Evolutionary conservation across 2,797 vertebrate genomes (phyloP).

Genomic region (Rhincodon typus): DNA sequence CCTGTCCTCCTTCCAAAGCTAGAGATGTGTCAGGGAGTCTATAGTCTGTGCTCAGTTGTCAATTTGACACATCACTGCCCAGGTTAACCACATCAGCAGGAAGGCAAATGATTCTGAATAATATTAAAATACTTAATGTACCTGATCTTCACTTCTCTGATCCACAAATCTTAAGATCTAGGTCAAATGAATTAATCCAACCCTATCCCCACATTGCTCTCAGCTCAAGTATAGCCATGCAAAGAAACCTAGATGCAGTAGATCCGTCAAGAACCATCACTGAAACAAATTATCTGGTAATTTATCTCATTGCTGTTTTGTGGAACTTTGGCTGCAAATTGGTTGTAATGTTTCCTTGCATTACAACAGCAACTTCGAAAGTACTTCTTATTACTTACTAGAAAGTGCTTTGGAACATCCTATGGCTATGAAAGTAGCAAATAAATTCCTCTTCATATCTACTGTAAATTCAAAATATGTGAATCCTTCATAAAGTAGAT

Average conservation of each 20-base stretch:
- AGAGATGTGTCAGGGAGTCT: neutral
- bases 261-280: neutral
- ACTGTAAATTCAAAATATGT: neutral
- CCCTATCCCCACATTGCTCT: neutral
- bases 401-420: neutral
- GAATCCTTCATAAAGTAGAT: neutral
- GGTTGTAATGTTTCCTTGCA: too few species aligned
- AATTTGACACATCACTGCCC: too few species aligned
- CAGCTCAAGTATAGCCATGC: neutral
- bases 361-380: neutral
- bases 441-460: neutral
- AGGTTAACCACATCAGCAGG: neutral
- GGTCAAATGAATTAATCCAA: neutral
- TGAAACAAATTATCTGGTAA: neutral
- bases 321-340: neutral
- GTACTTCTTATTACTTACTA: neutral
- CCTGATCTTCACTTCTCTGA: neutral
- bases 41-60: neutral
- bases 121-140: neutral
- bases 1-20: neutral
- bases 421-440: neutral
- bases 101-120: neutral
- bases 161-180: neutral
- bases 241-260: neutral
- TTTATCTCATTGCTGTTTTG: neutral